These are phyloP conservation scores for Vanacampus margaritifer DNA, from an alignment of 2,113 vertebrate genomes.

Conservation along the genomic window DNA sequence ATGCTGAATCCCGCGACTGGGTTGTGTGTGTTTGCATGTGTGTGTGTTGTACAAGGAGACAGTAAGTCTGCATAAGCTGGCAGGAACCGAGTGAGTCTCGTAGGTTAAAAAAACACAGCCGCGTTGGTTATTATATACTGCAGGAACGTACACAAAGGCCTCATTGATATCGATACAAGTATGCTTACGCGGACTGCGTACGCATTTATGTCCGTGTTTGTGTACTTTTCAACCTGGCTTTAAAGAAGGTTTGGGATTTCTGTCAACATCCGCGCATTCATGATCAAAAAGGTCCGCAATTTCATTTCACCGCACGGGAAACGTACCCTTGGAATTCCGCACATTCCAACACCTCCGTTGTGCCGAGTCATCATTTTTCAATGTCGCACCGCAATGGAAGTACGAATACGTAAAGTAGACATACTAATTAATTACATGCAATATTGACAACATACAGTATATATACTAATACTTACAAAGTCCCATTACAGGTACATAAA, in stretches of 20 bases:
- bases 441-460: no score
- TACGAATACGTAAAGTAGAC: neutral
- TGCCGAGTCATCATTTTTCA: neutral
- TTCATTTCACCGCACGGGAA: neutral
- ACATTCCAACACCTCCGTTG: neutral
- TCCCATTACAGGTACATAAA: no score
- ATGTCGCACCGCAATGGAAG: neutral
- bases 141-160: conserved; percentile 23
- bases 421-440: neutral
- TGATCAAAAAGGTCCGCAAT: neutral
- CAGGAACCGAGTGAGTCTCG: conserved; percentile 18
- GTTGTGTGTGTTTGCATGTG: conserved; percentile 13
- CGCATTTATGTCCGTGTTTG: neutral
- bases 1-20: neutral
- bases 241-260: neutral
- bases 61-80: conserved; percentile 40
- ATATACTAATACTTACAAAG: no score
- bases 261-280: neutral
- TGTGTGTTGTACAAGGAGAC: conserved; percentile 46
- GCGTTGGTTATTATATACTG: conserved; percentile 12
- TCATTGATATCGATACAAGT: conserved; percentile 35
- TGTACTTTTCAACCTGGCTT: neutral
- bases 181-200: neutral
- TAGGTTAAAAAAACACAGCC: conserved; percentile 37
- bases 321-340: neutral